Evolutionary conservation across 2,888 invertebrate genomes (phyloP), one percentile per base, ranked within the genome.

Genomic region (Parnassius apollo): DNA sequence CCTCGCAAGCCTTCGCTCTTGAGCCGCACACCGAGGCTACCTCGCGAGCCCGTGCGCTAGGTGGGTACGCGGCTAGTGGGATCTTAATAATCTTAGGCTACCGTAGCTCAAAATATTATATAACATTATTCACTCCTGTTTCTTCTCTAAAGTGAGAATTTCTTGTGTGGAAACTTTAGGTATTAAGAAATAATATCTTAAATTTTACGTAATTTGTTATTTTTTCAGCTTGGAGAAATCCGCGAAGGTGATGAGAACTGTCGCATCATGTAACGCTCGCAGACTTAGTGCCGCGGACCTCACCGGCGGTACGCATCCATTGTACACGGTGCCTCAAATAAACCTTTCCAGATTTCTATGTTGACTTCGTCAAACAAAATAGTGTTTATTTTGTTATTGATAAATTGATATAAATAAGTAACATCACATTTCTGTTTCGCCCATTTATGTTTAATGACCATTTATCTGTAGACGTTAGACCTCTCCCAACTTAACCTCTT

Each of bases 221-320:
- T 51, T 13, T 68, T 81, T 72, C 52, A 82, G 90, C 84, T 71
- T 80, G 68, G 89, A 45, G 88, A 88, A 70, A 78, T 89, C 65
- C 89, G 89, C 49, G 89, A 90, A 68, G 87, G 88, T 52, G 88
- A 87, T 51, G 88, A 88, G 73, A 89, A 89, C 74, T 90, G 89
- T 72, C 88, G 87, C 77, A 87, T 88, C 69, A 88, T 87, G 90
- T 88, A 88, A 86, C 66, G 54, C 57, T 56, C 42, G 57, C 59
- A 22, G 55, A 13, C 56, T 52, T 58, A 64, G 68, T 70, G 70
- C 62, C 65, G 67, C 69, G 63, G 57, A 48, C 46, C 42, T 51
- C 46, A 57, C 58, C 35, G 57, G 25, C 42, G 62, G 70, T 60
- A 52, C 65, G 55, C 66, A 59, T 66, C 66, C 66, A 22, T 18